Evolutionary conservation across 2,888 invertebrate species (phyloP).

Genomic region (Cryptocephalus primarius): DNA sequence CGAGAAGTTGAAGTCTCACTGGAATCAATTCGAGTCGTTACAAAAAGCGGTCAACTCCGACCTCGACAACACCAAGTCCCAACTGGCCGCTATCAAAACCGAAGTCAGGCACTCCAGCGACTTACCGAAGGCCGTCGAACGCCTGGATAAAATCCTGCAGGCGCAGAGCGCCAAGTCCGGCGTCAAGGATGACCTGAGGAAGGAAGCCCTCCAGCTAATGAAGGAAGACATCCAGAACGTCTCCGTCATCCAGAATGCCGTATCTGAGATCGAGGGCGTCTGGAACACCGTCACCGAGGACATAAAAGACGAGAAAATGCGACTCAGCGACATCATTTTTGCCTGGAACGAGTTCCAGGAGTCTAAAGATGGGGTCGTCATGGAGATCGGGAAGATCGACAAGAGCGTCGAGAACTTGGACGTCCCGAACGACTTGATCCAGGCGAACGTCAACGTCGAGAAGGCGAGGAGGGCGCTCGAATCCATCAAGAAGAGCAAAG

Average conservation of each 20-base stretch:
- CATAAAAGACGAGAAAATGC: slow-evolving; percentile 62
- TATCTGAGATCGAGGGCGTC: slow-evolving; percentile 65
- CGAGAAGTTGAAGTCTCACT: slow-evolving; percentile 61
- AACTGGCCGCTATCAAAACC: slow-evolving; percentile 47
- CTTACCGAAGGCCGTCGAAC: slow-evolving; percentile 39
- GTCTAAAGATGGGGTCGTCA: slow-evolving; percentile 56
- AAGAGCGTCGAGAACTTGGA: slow-evolving; percentile 52
- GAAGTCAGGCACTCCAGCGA: slow-evolving; percentile 39
- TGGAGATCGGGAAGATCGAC: slow-evolving; percentile 59
- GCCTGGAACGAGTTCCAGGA: slow-evolving; percentile 68
- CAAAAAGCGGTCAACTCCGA: slow-evolving; percentile 60
- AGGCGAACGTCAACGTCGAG: slow-evolving; percentile 59
- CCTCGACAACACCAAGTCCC: slow-evolving; percentile 47
- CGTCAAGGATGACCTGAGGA: slow-evolving; percentile 61
- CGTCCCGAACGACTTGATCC: slow-evolving; percentile 60
- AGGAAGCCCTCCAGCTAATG: slow-evolving; percentile 68
- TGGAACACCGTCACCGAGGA: slow-evolving; percentile 71
- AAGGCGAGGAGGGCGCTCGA: slow-evolving; percentile 68
- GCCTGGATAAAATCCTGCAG: slow-evolving; percentile 42
- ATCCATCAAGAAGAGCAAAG: slow-evolving; percentile 62
- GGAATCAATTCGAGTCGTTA: slow-evolving; percentile 63
- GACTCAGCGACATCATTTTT: slow-evolving; percentile 59
- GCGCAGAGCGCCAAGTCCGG: slow-evolving; percentile 48
- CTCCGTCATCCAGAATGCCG: slow-evolving; percentile 66
- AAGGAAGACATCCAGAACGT: slow-evolving; percentile 73